phyloP scores from a whole-genome alignment of 2,113 vertebrate species.

The Riparia riparia region DNA sequence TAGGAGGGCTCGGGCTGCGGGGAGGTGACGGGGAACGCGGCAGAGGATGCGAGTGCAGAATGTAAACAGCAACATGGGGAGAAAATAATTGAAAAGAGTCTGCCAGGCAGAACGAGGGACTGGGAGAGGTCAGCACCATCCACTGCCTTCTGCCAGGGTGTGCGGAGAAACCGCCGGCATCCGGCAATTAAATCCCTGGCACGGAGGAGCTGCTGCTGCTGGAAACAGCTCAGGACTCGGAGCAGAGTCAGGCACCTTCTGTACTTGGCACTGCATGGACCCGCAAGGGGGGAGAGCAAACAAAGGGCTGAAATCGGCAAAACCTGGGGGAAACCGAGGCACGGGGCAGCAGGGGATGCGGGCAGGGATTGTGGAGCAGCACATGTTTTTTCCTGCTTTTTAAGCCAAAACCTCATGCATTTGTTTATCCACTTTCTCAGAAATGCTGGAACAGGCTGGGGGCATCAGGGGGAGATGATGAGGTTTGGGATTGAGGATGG shows the following conservation, averaged over 20 bases:
- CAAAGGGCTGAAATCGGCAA: neutral
- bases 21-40: neutral
- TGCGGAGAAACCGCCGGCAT: neutral
- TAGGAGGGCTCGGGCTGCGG: constrained; percentile 1
- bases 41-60: neutral
- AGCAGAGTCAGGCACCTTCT: neutral
- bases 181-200: constrained; percentile 1
- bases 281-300: neutral
- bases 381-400: neutral
- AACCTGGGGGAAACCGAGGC: neutral
- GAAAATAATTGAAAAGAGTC: constrained; percentile 30
- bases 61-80: constrained; percentile 24
- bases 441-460: neutral
- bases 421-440: neutral
- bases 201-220: neutral
- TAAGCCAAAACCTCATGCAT: neutral
- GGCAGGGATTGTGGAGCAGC: neutral
- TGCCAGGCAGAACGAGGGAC: neutral
- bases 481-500: neutral
- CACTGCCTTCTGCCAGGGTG: neutral
- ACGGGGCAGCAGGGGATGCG: neutral
- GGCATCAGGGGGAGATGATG: neutral
- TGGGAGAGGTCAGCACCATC: neutral
- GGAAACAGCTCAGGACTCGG: neutral
- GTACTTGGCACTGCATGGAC: neutral